These are phyloP conservation scores for Urocynchramus pylzowi DNA, from an alignment of 2,113 vertebrate genomes.

Conservation along the genomic window DNA sequence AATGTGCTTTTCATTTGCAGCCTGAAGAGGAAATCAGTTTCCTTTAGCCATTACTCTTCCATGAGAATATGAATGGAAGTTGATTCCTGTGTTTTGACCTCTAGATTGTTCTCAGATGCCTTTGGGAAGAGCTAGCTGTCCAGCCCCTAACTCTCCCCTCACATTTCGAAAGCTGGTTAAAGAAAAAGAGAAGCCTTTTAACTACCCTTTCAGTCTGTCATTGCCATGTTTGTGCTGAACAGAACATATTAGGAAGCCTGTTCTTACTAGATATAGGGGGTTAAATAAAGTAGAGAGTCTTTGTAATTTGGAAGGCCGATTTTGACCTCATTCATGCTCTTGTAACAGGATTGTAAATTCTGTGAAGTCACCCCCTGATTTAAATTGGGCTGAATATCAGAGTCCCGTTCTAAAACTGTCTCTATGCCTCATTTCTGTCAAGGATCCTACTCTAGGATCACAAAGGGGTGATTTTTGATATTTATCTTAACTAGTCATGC, in stretches of 20 bases:
- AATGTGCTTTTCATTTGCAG: neutral
- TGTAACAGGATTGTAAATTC: neutral
- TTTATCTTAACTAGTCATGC: neutral
- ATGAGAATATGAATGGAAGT: neutral
- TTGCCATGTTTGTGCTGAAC: neutral
- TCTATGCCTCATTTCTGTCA: neutral
- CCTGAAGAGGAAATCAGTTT: neutral
- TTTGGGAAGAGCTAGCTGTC: neutral
- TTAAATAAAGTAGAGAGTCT: neutral
- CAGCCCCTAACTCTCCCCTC: neutral
- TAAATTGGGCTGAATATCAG: neutral
- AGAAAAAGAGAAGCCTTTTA: neutral
- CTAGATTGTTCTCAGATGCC: neutral
- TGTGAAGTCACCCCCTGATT: neutral
- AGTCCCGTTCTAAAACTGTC: neutral
- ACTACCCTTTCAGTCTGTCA: neutral
- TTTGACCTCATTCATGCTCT: neutral
- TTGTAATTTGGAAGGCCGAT: neutral
- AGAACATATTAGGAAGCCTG: neutral
- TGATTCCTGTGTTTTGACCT: neutral
- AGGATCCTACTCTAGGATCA: neutral
- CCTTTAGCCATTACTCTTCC: neutral
- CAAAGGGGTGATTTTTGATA: neutral
- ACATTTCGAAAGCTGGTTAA: neutral
- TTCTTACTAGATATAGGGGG: neutral